Evolutionary conservation across 2,888 invertebrate species (phyloP), one percentile per base, ranked within the genome.

Genomic region (Aphrophora alni): DNA sequence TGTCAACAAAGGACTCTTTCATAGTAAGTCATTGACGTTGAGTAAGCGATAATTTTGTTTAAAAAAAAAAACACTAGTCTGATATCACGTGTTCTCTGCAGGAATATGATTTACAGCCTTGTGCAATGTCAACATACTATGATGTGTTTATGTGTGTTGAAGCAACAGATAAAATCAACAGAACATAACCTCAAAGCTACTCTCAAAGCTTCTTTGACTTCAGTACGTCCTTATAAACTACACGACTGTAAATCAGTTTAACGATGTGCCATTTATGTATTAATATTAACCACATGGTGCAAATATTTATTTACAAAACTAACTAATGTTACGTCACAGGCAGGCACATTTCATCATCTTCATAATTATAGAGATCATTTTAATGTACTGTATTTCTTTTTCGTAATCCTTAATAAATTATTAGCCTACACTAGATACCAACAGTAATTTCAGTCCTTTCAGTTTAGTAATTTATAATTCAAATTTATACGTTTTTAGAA

Each of bases 161-260:
- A 14, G 59, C 59, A 59, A 59, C 59, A 59, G 59, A 59, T 59
- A 59, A 21, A 59, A 59, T 59, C 59, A 59, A 59, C 59, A 59
- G 1, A 59, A 59, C 59, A 59, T 59, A 59, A 59, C 59, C 59
- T 59, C 59, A 59, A 44, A 44, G 17, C 44, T 8, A 12, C 2
- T 44, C 10, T 44, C 44, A 44, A 59, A 59, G 59, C 21, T 21
- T 59, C 59, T 59, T 59, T 59, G 59, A 59, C 59, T n/a, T 33
- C 33, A 5, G 33, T 33, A 3, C 21, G 59, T 59, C 59, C 59
- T 59, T 59, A 33, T 33, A 1, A n/a, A 59, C 21, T 59, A 59
- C 21, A 59, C 10, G n/a, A 5, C 21, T 21, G 59, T 59, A 59
- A 59, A 59, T 59, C 59, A 21, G 59, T 59, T 59, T 59, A 59